phyloP scores from a whole-genome alignment of 2,888 invertebrate genomes.

The Elysia crispata region DNA sequence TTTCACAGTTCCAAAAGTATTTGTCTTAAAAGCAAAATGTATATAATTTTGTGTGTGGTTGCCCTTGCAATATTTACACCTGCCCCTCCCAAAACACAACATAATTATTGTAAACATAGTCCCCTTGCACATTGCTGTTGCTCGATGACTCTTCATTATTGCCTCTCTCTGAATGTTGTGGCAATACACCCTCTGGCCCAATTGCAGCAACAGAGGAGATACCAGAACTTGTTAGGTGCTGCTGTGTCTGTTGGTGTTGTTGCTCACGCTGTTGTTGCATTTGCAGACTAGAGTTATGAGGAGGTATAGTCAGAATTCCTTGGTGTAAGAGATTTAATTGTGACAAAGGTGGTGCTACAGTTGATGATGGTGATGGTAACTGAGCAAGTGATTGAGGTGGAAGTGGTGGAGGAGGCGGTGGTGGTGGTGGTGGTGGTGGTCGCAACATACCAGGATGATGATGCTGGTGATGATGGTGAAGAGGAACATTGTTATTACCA shows the following conservation, averaged over 20 bases:
- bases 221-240: too few relatives aligned
- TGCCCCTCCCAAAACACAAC: conserved; percentile 46
- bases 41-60: too few relatives aligned
- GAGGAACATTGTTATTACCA: too few relatives aligned
- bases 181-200: too few relatives aligned
- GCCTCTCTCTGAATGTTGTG: background rate
- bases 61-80: too few relatives aligned
- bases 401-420: background rate
- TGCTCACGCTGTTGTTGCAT: too few relatives aligned
- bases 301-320: background rate
- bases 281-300: too few relatives aligned
- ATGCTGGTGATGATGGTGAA: too few relatives aligned
- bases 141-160: conserved; percentile 21
- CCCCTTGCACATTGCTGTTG: background rate
- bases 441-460: background rate
- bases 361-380: conserved; percentile 16
- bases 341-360: conserved; percentile 12
- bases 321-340: conserved; percentile 33
- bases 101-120: conserved; percentile 43
- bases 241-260: too few relatives aligned
- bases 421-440: conserved; percentile 15
- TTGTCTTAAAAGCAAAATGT: too few relatives aligned
- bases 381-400: background rate
- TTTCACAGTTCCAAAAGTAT: too few relatives aligned
- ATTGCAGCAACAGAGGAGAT: too few relatives aligned